Conservation (phyloP, 2,797 vertebrate genomes). For the Aeoliscus strigatus region DNA sequence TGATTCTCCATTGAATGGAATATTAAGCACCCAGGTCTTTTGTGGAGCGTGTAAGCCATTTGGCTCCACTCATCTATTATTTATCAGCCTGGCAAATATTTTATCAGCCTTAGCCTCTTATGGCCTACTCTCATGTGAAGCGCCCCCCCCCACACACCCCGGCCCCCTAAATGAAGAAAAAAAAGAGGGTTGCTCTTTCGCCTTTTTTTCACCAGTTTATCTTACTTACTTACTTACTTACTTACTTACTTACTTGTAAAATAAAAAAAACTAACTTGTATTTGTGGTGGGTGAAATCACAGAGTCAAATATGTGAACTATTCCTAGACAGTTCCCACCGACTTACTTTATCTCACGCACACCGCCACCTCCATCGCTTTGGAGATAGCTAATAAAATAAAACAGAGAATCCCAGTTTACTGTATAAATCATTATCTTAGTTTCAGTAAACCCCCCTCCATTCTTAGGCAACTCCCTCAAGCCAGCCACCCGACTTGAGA, state of each 20-base stretch:
- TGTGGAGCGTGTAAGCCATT: constrained; percentile 78
- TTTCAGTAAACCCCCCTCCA: constrained; percentile 38
- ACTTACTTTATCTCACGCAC: constrained; percentile 49
- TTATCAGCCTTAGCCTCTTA: constrained; percentile 74
- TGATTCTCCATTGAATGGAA: constrained; percentile 78
- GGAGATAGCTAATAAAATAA: constrained; percentile 57
- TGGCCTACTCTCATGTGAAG: constrained; percentile 66
- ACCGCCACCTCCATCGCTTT: constrained; percentile 45
- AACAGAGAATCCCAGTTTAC: constrained; percentile 50
- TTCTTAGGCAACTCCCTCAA: constrained; percentile 43
- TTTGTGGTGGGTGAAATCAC: constrained; percentile 45
- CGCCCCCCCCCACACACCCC: constrained; percentile 17
- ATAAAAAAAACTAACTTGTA: constrained; percentile 18
- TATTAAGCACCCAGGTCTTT: constrained; percentile 76
- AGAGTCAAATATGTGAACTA: constrained; percentile 58
- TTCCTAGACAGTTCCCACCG: constrained; percentile 52
- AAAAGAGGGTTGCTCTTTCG: constrained; percentile 30
- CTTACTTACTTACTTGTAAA: constrained; percentile 55
- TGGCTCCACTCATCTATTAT: constrained; percentile 79
- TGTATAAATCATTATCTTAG: constrained; percentile 70
- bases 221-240: constrained; percentile 45
- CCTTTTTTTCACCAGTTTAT: constrained; percentile 39
- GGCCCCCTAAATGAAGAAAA: constrained; percentile 40
- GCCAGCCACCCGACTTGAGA: constrained; percentile 46
- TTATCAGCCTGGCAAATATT: constrained; percentile 78